Percentiles rank a stretch among this genome's conserved stretches.
These are phyloP conservation scores for Elephas maximus DNA, from an alignment of 2,113 vertebrate genomes.

Conservation along the genomic window DNA sequence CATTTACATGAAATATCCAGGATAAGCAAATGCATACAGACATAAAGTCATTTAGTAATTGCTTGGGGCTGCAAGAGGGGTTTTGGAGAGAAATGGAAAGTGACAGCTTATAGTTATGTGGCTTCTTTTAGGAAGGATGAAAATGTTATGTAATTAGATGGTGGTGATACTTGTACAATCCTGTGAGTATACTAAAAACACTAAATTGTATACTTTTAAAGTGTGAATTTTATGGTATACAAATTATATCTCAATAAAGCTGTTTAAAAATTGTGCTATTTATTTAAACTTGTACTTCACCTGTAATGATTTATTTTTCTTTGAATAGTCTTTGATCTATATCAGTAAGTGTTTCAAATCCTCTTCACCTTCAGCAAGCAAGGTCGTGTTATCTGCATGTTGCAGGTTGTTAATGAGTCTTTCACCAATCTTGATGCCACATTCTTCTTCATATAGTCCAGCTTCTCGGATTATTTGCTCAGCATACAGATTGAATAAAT, in stretches of 20 bases:
- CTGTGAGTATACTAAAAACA: neutral
- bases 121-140: neutral
- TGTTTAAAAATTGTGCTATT: neutral
- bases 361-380: no score
- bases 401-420: no score
- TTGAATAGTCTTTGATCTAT: no score
- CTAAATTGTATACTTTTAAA: neutral
- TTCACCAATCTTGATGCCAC: no score
- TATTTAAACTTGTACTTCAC: slow-evolving; percentile 16
- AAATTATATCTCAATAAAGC: slow-evolving; percentile 35
- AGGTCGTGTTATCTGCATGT: no score
- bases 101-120: neutral
- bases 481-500: no score
- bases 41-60: neutral
- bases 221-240: no score
- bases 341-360: no score
- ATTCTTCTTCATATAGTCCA: no score
- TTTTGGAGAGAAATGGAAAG: neutral
- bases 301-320: neutral
- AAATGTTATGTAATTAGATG: neutral
- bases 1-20: neutral
- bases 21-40: neutral
- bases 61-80: neutral
- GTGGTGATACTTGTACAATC: neutral
- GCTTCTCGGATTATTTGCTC: no score